Percentiles rank a stretch among this genome's conserved stretches.
Conservation (phyloP, 2,113 vertebrate species). For the Leptobrachium ailaonicum region DNA sequence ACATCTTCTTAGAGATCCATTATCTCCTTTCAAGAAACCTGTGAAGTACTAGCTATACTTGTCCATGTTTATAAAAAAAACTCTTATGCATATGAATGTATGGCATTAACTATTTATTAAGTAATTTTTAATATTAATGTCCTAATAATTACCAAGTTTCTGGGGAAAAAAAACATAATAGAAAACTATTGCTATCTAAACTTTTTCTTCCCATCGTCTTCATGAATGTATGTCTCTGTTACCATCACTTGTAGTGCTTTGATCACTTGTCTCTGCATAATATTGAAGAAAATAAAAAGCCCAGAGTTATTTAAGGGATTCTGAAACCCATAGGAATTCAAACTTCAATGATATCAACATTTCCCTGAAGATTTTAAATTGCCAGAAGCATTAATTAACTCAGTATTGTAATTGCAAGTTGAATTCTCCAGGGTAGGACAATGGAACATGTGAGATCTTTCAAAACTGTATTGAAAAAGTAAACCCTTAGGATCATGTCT, state of each 20-base stretch:
- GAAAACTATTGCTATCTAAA: no score
- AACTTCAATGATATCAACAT: background rate
- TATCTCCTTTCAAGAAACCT: no score
- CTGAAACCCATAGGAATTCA: constrained; percentile 12
- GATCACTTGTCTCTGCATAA: background rate
- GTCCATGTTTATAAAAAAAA: no score
- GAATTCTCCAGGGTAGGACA: background rate
- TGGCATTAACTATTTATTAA: no score
- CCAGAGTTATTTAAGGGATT: constrained; percentile 2
- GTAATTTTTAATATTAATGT: no score
- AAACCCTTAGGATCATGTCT: constrained; percentile 6
- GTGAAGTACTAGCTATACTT: no score
- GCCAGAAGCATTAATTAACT: constrained; percentile 18
- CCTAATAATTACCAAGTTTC: no score
- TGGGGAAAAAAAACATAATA: no score
- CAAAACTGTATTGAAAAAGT: background rate
- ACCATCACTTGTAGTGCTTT: background rate
- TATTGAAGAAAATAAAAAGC: background rate
- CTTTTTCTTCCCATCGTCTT: background rate
- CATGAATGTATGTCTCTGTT: background rate
- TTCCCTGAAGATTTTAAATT: constrained; percentile 28
- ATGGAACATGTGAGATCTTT: background rate
- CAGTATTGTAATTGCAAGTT: constrained; percentile 26
- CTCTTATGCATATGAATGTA: no score
- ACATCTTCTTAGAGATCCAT: no score